Evolutionary conservation across 37 sponge, comb jelly and placozoan species (phyloP).

Genomic region (Spongilla lacustris): DNA sequence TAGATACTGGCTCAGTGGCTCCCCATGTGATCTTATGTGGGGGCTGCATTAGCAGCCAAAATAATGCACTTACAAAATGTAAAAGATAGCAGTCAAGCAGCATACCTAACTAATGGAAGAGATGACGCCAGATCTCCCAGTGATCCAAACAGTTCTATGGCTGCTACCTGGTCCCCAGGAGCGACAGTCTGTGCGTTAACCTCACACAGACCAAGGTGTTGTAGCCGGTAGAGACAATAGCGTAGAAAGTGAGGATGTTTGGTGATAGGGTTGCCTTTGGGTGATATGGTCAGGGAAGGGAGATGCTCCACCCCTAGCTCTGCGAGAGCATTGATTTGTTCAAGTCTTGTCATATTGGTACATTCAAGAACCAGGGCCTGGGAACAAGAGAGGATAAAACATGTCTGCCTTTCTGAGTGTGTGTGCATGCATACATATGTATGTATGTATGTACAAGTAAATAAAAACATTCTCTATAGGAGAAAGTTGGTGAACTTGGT

Average conservation of each 20-base stretch:
- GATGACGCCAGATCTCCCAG: conserved; percentile 34
- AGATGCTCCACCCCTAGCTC: conserved; percentile 41
- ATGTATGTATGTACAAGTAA: no score
- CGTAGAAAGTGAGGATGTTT: conserved; percentile 53
- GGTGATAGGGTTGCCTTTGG: conserved; percentile 87
- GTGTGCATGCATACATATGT: conserved; percentile 5
- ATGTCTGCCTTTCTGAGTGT: no score
- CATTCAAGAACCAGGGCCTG: conserved; percentile 70
- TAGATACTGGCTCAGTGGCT: not conserved
- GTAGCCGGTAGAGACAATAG: conserved; percentile 62
- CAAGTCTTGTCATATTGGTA: conserved; percentile 47
- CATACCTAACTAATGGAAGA: not conserved
- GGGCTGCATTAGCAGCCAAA: no score
- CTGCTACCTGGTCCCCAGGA: conserved; percentile 5
- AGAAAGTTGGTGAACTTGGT: no score
- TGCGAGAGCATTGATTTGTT: conserved; percentile 77
- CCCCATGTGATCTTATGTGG: not conserved
- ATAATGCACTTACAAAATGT: no score
- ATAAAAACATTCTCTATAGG: no score
- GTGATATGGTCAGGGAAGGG: conserved; percentile 64
- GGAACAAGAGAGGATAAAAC: not conserved
- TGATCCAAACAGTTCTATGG: conserved; percentile 34
- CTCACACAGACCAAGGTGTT: conserved; percentile 22
- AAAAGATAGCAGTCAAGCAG: no score
- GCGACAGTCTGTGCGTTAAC: conserved; percentile 22